Evolutionary conservation across 1,140 invertebrate genomes (phyloP).

Genomic region (Musca domestica): DNA sequence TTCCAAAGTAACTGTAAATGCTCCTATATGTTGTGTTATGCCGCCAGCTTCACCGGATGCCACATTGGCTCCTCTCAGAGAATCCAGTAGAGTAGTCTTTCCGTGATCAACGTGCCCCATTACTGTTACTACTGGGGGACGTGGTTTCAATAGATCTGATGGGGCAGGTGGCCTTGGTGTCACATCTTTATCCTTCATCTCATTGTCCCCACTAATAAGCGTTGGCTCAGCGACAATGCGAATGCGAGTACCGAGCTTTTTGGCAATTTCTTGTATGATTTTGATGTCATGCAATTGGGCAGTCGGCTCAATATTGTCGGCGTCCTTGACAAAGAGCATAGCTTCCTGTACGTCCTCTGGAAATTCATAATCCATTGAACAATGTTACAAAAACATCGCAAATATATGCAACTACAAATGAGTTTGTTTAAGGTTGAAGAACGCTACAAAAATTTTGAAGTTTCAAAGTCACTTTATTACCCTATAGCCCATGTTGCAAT

Average conservation of each 20-base stretch:
- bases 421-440: neutral
- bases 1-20: slow-evolving; percentile 80
- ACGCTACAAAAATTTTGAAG: neutral
- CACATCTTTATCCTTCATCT: slow-evolving; percentile 56
- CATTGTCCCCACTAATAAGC: slow-evolving; percentile 44
- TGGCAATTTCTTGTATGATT: slow-evolving; percentile 65
- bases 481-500: neutral
- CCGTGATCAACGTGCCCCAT: slow-evolving; percentile 99
- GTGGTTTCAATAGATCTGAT: slow-evolving; percentile 60
- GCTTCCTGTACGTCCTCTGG: slow-evolving; percentile 69
- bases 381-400: neutral
- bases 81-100: slow-evolving; percentile 95
- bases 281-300: slow-evolving; percentile 57
- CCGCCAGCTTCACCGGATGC: slow-evolving; percentile 96
- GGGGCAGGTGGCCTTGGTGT: slow-evolving; percentile 63
- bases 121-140: slow-evolving; percentile 92
- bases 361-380: slow-evolving; percentile 32
- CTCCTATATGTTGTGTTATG: slow-evolving; percentile 99
- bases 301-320: slow-evolving; percentile 54
- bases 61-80: slow-evolving; percentile 80
- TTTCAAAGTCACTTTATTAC: neutral
- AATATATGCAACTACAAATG: neutral
- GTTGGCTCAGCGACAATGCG: slow-evolving; percentile 58
- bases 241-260: slow-evolving; percentile 63
- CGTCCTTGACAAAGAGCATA: slow-evolving; percentile 64